Base-by-base conservation (phyloP, 2,888 invertebrate genomes). In the Epirrita christyi region DNA sequence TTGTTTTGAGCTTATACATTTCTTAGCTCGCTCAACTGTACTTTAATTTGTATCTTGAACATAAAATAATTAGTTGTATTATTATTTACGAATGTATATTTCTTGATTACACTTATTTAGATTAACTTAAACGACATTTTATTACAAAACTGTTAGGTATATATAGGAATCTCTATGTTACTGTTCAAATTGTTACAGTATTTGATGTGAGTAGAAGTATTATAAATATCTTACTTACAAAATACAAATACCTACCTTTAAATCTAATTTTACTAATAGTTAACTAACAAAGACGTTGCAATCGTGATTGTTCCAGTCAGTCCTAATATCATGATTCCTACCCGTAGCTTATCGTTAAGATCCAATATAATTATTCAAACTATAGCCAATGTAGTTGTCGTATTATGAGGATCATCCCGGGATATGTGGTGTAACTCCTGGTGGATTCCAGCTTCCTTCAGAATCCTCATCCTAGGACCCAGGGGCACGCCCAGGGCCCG, bases 401-500 rank as follows among this genome's bases (percentile, higher is more conserved):
- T 90, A 29, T 81, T 88, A 15, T 88, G 84, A 5, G 73, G 79
- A 56, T 88, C 87, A 29, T 88, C 88, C 37, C 87, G 73, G 1
- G 81, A 67, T 72, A 93, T 59, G 85, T 93, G 75, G 84, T 94
- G 88, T 78, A 94, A 63, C 76, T 93, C 83, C 55, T 86, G 86
- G 55, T 88, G 89, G 76, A 94, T 80, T 89, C 95, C 89, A 73
- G 97, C 96, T 81, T 98, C 98, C 85, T 97, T 97, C 61, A 98
- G 92, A 72, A 98, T 98, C 74, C 98, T 93, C 76, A 97, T 93
- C 64, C 98, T 86, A 1, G 98, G 98, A 8, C 98, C 98, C 72
- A 98, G 91, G 0, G 98, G 98, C n/a, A 98, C 95, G 0, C 98
- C 97, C 78, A 98, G 94, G 58, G 97, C 97, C 68, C 97, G 95